Evolutionary conservation across 2,113 vertebrate genomes (phyloP), one percentile per base, ranked within the genome.

Genomic region (Haplotaxodon microlepis): DNA sequence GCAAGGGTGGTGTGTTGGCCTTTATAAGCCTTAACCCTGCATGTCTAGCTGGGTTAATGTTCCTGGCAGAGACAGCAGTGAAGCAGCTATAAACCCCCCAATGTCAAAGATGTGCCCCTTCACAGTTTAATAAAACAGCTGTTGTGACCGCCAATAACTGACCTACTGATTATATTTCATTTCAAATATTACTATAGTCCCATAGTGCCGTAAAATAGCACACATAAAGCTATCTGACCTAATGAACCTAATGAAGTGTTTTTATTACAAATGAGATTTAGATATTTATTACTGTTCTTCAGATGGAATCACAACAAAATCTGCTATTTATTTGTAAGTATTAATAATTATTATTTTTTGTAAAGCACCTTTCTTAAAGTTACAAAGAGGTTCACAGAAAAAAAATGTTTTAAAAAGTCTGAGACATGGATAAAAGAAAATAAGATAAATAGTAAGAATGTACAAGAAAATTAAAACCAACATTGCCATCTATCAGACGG

Each of bases 21-120:
- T 92, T 90, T 89, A 84, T 45, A 89, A 90, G 92, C 84, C 81
- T 79, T 90, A 90, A 84, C 83, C 69, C 57, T 81, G 86, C 59
- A 71, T 85, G 81, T 76, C 50, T 82, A 29, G 45, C 42, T 36
- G 69, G 56, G 84, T 85, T 86, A 83, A 56, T 82, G 69, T 78
- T 84, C 59, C 85, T 81, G 84, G 86, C 82, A 87, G 42, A 85
- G 66, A 85, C 40, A 51, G 34, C 73, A 57, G 78, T 61, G 50
- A 56, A 81, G 56, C 78, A 82, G 76, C 78, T 50, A 90, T 50
- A 69, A 87, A 82, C 2, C 84, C 54, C 56, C 36, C 8, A 1
- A 53, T 83, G 59, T 78, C 11, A 76, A 83, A 90, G 81, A 56
- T 82, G 66, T 53, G 6, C 5, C 63, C 36, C 61, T 53, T 84